These are phyloP conservation scores for Pemphredon lugubris DNA, from an alignment of 2,888 invertebrate genomes.

Conservation along the genomic window DNA sequence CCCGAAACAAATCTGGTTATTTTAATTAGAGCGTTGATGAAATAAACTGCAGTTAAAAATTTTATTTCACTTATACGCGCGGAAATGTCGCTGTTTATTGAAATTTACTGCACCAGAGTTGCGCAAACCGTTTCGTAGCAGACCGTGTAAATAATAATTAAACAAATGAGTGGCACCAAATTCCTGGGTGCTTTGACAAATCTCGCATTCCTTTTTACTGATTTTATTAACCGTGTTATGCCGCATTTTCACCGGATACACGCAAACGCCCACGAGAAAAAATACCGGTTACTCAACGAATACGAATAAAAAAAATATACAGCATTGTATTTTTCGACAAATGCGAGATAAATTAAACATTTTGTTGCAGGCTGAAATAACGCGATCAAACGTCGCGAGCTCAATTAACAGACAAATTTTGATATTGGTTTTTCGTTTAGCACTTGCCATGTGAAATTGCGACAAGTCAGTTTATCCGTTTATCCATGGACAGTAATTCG, in stretches of 20 bases:
- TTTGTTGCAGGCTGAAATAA: no score
- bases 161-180: constrained; percentile 15
- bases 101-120: constrained; percentile 21
- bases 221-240: constrained; percentile 42
- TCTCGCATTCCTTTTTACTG: constrained; percentile 17
- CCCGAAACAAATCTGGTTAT: neutral
- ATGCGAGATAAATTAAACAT: no score
- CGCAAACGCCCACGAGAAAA: constrained; percentile 11
- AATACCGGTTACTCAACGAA: neutral
- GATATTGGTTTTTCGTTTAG: no score
- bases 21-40: neutral
- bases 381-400: no score
- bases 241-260: constrained; percentile 19
- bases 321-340: no score
- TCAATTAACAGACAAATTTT: no score
- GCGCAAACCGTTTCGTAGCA: no score
- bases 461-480: no score
- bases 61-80: neutral
- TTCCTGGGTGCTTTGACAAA: constrained; percentile 21
- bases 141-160: neutral
- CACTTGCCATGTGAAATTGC: no score
- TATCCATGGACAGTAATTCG: no score
- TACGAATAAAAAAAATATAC: neutral
- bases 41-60: neutral
- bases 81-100: constrained; percentile 11